A percentile compares a stretch with the other conserved stretches of the same genome.
Conservation (phyloP, 64 coral and sea anemone species). For the Trachythela sp. region DNA sequence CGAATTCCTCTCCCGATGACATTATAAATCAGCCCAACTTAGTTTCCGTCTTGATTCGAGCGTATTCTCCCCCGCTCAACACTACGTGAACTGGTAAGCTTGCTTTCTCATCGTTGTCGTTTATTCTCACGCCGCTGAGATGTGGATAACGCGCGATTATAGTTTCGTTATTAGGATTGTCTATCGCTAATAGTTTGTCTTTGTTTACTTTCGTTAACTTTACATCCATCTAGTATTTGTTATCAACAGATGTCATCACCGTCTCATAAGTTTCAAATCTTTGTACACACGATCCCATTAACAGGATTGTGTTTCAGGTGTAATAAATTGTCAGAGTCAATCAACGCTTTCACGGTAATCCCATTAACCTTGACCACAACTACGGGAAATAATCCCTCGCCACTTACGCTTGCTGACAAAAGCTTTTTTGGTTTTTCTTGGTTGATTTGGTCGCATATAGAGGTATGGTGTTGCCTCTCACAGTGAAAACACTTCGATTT, state of each 20-base stretch:
- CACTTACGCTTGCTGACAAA: too few relatives aligned
- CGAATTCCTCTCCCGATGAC: neutral
- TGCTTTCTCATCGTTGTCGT: neutral
- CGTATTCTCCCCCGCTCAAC: neutral
- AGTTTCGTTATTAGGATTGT: neutral
- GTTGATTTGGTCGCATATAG: neutral
- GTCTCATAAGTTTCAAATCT: too few relatives aligned
- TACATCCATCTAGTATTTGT: neutral
- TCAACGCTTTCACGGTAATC: neutral
- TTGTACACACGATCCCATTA: too few relatives aligned
- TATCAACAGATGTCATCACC: neutral
- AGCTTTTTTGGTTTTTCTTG: neutral
- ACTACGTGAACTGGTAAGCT: neutral
- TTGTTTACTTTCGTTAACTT: neutral
- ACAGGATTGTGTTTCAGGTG: too few relatives aligned
- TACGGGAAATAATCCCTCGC: too few relatives aligned
- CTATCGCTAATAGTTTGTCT: neutral
- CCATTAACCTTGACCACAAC: too few relatives aligned
- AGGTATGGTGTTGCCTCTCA: neutral
- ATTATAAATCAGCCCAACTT: conserved; percentile 12
- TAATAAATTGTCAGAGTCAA: too few relatives aligned
- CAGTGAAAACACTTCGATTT: neutral
- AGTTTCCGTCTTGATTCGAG: neutral
- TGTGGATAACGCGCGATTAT: neutral
- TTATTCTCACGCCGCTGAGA: neutral